A percentile compares a stretch with the other conserved stretches of the same genome.
Conservation (phyloP, 92 coral and sea anemone species). For the Muricea muricata region DNA sequence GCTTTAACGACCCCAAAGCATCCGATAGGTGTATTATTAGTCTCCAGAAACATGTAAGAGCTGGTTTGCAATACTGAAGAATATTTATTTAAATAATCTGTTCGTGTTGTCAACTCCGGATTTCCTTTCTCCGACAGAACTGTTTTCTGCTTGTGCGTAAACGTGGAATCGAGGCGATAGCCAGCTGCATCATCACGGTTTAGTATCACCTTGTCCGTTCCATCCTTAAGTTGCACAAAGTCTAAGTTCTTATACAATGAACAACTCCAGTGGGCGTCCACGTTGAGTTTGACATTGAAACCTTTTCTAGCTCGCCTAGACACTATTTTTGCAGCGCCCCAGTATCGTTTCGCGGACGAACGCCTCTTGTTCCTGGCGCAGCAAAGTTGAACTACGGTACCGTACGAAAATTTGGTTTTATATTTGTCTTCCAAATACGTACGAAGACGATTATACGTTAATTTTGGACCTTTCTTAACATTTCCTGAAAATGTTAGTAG, state of each 20-base stretch:
- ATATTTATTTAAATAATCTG: conserved; percentile 14
- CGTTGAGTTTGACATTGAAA: conserved; percentile 9
- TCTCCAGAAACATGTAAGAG: conserved; percentile 24
- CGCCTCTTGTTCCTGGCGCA: conserved; percentile 1
- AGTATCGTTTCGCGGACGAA: conserved; percentile 1
- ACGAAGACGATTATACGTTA: conserved; percentile 1
- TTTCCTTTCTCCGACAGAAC: neutral
- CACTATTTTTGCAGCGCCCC: conserved; percentile 14
- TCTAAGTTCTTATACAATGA: neutral
- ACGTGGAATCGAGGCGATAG: neutral
- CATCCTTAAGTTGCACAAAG: neutral
- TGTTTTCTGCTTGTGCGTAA: conserved; percentile 17
- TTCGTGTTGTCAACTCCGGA: conserved; percentile 7
- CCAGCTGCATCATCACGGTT: conserved; percentile 26
- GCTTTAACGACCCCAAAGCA: conserved; percentile 44
- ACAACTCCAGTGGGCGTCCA: conserved; percentile 28
- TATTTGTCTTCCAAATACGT: conserved; percentile 8
- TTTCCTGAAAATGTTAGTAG: neutral
- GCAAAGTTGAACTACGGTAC: neutral
- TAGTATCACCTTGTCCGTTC: neutral
- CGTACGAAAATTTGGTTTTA: conserved; percentile 14
- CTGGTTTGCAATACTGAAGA: conserved; percentile 12
- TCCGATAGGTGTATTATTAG: conserved; percentile 14
- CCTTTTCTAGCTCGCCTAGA: conserved; percentile 18
- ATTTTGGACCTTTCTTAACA: neutral